Conservation (phyloP, 2,888 invertebrate genomes). For the Drosophila falleni region DNA sequence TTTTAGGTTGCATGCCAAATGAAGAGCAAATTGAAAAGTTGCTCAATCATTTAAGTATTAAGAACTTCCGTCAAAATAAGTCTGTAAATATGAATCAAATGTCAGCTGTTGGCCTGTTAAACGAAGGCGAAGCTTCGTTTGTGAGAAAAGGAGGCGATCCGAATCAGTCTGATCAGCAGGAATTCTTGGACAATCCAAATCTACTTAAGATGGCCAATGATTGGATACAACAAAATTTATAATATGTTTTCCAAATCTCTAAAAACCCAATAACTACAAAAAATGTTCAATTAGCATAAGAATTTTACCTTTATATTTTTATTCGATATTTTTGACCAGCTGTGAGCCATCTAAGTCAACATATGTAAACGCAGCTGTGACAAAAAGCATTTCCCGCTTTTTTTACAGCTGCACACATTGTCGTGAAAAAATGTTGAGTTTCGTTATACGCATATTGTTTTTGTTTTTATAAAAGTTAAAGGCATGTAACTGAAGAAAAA, state of each 20-base stretch:
- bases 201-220: slow-evolving; percentile 62
- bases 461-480: too few relatives aligned
- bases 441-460: too few relatives aligned
- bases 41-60: slow-evolving; percentile 91
- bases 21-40: slow-evolving; percentile 88
- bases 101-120: slow-evolving; percentile 88
- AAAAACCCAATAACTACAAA: too few relatives aligned
- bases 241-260: not conserved
- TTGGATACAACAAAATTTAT: slow-evolving; percentile 69
- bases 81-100: slow-evolving; percentile 91
- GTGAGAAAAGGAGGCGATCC: slow-evolving; percentile 87
- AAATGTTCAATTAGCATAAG: too few relatives aligned
- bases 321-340: too few relatives aligned
- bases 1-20: slow-evolving; percentile 88
- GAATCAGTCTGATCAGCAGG: slow-evolving; percentile 54
- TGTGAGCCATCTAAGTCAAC: too few relatives aligned
- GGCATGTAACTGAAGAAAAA: too few relatives aligned
- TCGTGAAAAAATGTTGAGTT: too few relatives aligned
- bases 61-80: slow-evolving; percentile 92
- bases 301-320: too few relatives aligned
- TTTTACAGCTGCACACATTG: too few relatives aligned
- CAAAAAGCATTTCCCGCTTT: too few relatives aligned
- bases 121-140: slow-evolving; percentile 88
- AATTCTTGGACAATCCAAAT: slow-evolving; percentile 67
- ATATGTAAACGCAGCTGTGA: too few relatives aligned